A percentile compares a stretch with the other conserved stretches of the same genome.
These are phyloP conservation scores for Laspeyria flexula DNA, from an alignment of 2,888 invertebrate species.

Conservation along the genomic window DNA sequence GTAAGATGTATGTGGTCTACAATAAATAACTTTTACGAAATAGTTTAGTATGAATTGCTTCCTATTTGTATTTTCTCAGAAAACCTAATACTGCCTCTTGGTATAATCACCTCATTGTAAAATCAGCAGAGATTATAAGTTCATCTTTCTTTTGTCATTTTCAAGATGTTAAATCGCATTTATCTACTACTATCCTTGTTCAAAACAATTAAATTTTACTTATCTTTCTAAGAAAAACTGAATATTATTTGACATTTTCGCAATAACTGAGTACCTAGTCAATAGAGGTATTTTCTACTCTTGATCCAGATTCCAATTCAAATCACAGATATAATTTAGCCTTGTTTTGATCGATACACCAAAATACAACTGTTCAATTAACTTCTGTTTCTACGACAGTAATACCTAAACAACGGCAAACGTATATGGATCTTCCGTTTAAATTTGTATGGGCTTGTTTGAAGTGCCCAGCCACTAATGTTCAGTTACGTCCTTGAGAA, in stretches of 20 bases:
- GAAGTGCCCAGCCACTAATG: constrained; percentile 42
- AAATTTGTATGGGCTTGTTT: constrained; percentile 41
- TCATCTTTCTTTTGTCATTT: constrained; percentile 3
- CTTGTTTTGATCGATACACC: constrained; percentile 17
- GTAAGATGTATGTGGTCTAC: no score
- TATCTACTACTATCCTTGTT: constrained; percentile 12
- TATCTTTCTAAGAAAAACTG: constrained; percentile 9
- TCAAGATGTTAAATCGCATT: constrained; percentile 13
- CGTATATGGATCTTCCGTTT: constrained; percentile 41
- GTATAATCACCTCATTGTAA: neutral
- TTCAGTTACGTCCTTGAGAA: constrained; percentile 45
- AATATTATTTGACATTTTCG: no score
- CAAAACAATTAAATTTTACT: constrained; percentile 10
- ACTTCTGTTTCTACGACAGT: constrained; percentile 31
- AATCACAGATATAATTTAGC: neutral
- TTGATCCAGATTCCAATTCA: constrained; percentile 1
- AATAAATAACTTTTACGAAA: no score
- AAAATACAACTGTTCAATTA: constrained; percentile 10
- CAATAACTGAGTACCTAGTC: no score
- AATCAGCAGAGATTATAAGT: neutral
- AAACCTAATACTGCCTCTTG: neutral
- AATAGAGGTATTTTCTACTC: neutral
- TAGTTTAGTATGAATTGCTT: no score
- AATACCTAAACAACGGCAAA: constrained; percentile 34
- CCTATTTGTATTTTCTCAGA: neutral